Conservation (phyloP, 2,113 vertebrate species). For the Phalacrocorax brasilianus region DNA sequence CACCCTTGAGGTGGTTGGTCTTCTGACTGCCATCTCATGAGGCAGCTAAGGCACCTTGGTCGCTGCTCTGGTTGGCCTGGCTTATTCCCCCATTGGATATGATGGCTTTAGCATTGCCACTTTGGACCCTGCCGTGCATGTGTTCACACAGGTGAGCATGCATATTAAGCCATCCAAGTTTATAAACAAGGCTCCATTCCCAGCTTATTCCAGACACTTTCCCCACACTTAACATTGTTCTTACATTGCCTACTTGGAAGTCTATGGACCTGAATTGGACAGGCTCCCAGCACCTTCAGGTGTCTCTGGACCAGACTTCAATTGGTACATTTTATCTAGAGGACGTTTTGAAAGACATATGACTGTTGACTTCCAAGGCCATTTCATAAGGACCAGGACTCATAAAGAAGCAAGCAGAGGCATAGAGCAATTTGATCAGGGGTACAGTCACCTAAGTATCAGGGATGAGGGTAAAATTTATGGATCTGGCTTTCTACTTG, state of each 20-base stretch:
- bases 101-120: too few relatives aligned
- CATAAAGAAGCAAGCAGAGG: neutral
- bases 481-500: neutral
- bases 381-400: neutral
- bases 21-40: too few relatives aligned
- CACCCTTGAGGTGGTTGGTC: too few relatives aligned
- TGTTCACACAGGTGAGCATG: neutral
- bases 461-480: neutral
- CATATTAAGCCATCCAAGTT: neutral
- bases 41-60: too few relatives aligned
- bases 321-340: neutral
- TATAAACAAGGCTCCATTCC: neutral
- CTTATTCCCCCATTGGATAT: too few relatives aligned
- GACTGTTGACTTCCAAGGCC: neutral
- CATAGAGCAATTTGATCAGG: neutral
- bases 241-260: neutral
- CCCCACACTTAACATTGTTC: rapidly evolving
- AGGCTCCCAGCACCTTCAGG: neutral
- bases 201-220: neutral
- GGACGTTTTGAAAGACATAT: neutral
- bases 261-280: neutral
- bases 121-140: neutral
- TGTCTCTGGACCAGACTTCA: neutral
- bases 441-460: neutral
- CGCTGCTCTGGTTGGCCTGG: too few relatives aligned